phyloP scores from a whole-genome alignment of 2,888 invertebrate species.

The Sabatieria punctata region DNA sequence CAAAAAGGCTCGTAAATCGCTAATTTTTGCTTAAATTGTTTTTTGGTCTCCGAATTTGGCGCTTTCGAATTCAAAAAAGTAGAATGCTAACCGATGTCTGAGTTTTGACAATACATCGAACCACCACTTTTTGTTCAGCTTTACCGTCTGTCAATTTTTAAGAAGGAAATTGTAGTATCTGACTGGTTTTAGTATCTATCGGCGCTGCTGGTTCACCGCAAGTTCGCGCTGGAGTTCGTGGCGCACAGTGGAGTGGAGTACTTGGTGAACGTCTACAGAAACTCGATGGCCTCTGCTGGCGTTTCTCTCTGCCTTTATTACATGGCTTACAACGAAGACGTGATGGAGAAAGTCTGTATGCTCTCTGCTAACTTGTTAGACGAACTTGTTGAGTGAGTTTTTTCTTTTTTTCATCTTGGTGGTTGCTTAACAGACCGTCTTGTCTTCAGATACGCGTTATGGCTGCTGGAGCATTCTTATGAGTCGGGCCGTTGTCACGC shows the following conservation, averaged over 20 bases:
- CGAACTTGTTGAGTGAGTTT: constrained; percentile 22
- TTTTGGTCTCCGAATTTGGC: too few species aligned
- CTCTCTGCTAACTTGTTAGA: constrained; percentile 44
- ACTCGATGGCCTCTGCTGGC: constrained; percentile 85
- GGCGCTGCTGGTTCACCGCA: constrained; percentile 86
- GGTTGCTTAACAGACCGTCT: not conserved
- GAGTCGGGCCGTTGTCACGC: constrained; percentile 95
- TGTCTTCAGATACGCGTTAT: constrained; percentile 59
- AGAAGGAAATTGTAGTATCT: too few species aligned
- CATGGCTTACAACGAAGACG: constrained; percentile 87
- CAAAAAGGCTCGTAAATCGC: too few species aligned
- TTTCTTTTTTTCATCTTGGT: not conserved
- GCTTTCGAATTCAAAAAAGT: too few species aligned
- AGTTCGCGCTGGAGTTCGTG: constrained; percentile 89
- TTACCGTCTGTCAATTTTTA: too few species aligned
- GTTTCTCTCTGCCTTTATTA: constrained; percentile 91
- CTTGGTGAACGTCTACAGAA: constrained; percentile 70
- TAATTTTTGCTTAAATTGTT: too few species aligned
- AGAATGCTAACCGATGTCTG: too few species aligned
- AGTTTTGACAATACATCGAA: too few species aligned
- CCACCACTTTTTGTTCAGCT: too few species aligned
- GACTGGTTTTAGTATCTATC: constrained; percentile 54
- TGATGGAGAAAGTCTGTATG: constrained; percentile 74
- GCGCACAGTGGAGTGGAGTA: constrained; percentile 65
- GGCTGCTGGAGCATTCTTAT: constrained; percentile 87